Conservation (phyloP, 2,113 vertebrate genomes). For the Mus pahari region DNA sequence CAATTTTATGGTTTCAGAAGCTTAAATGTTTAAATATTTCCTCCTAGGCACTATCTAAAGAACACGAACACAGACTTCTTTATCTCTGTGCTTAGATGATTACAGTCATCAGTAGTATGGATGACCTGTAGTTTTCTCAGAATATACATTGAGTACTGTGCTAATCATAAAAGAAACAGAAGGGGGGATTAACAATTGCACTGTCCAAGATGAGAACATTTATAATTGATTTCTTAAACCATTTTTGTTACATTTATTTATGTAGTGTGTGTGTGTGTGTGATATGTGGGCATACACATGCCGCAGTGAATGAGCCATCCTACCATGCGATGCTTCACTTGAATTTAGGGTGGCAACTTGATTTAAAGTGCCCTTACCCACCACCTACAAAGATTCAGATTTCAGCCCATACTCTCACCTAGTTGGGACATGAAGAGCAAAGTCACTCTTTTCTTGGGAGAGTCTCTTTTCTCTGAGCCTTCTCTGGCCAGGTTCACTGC, state of each 20-base stretch:
- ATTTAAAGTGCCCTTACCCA: not conserved
- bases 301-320: too few species aligned
- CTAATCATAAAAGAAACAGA: conserved; percentile 62
- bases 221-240: not conserved
- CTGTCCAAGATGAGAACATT: not conserved
- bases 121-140: conserved; percentile 57
- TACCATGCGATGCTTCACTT: not conserved
- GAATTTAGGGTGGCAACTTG: not conserved
- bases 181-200: conserved; percentile 6
- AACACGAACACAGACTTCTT: conserved; percentile 62
- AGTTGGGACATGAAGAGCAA: too few species aligned
- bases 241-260: not conserved
- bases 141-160: conserved; percentile 38
- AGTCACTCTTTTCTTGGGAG: too few species aligned
- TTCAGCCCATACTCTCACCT: not conserved
- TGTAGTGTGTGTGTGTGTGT: not conserved
- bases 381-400: not conserved
- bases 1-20: conserved; percentile 56
- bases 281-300: too few species aligned
- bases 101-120: conserved; percentile 52
- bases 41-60: conserved; percentile 26
- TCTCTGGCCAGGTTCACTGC: not conserved
- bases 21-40: conserved; percentile 68
- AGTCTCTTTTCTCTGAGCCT: too few species aligned
- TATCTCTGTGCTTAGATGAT: conserved; percentile 44